These are phyloP conservation scores for Ophion costatus DNA, from an alignment of 2,888 invertebrate genomes.

Conservation along the genomic window DNA sequence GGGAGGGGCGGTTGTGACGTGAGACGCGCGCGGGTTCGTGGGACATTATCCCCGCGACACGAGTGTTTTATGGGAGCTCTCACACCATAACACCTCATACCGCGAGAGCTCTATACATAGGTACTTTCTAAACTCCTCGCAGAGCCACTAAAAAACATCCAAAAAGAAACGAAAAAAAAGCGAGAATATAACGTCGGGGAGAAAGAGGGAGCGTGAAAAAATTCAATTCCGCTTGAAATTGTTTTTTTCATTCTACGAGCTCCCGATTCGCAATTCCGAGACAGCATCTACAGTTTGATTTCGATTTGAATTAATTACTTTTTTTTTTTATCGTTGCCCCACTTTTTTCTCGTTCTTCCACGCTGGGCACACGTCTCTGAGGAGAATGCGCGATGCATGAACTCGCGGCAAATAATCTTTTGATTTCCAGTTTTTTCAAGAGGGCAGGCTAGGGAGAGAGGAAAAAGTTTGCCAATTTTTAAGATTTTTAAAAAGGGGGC, in stretches of 20 bases:
- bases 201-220: conserved; percentile 40
- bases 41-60: conserved; percentile 72
- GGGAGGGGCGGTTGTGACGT: neutral
- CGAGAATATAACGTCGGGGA: neutral
- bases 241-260: conserved; percentile 53
- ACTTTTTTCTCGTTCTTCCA: too few relatives aligned
- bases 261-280: conserved; percentile 55
- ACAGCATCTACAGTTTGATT: conserved; percentile 41
- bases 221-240: conserved; percentile 61
- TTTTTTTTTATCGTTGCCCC: conserved; percentile 8
- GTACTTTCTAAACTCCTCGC: conserved; percentile 37
- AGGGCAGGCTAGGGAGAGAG: too few relatives aligned
- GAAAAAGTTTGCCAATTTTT: too few relatives aligned
- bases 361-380: too few relatives aligned
- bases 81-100: conserved; percentile 29
- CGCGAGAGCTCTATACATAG: conserved; percentile 40
- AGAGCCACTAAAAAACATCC: conserved; percentile 8
- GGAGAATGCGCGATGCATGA: too few relatives aligned
- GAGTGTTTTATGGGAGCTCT: conserved; percentile 73
- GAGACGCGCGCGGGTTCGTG: conserved; percentile 39
- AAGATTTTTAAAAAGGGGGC: too few relatives aligned
- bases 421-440: too few relatives aligned
- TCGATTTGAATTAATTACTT: conserved; percentile 60
- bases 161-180: conserved; percentile 25
- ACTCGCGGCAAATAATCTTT: too few relatives aligned